phyloP scores from a whole-genome alignment of 2,113 vertebrate genomes.

The Dicerorhinus sumatrensis region DNA sequence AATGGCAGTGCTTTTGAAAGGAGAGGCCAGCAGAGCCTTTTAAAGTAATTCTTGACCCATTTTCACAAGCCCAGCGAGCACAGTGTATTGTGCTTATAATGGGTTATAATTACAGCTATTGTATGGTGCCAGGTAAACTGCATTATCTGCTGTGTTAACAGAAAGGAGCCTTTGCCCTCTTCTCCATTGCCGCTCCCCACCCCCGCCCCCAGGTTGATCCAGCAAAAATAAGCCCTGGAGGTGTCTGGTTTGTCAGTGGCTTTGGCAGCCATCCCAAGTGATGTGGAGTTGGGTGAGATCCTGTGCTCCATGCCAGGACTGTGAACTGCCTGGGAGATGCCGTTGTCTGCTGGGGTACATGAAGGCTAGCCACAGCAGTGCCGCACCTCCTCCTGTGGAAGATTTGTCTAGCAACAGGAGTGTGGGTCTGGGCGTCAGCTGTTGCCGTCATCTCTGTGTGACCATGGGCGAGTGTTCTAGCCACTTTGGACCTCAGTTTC shows the following conservation, averaged over 20 bases:
- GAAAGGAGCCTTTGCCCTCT: not conserved
- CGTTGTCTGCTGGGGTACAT: accelerated
- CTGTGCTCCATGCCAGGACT: not conserved
- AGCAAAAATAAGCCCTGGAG: not conserved
- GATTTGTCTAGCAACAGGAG: not conserved
- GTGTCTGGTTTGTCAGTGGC: not conserved
- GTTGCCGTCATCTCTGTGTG: not conserved
- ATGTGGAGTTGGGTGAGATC: not conserved
- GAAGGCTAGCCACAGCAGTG: not conserved
- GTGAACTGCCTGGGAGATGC: not conserved
- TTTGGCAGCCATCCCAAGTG: not conserved
- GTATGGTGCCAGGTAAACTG: not conserved
- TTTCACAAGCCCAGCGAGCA: slow-evolving; percentile 19
- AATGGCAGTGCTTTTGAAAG: not conserved
- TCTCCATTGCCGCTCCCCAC: not conserved
- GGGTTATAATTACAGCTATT: slow-evolving; percentile 19
- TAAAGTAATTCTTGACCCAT: slow-evolving; percentile 39
- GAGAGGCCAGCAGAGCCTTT: slow-evolving; percentile 49
- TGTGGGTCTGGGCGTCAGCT: not conserved
- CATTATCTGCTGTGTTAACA: not conserved
- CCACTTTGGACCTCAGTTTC: not conserved
- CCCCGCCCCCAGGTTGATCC: not conserved
- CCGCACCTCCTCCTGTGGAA: not conserved
- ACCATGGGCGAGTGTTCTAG: accelerated
- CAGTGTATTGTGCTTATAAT: slow-evolving; percentile 26